Conservation (phyloP, 1,140 invertebrate species). For the Anthonomus grandis region DNA sequence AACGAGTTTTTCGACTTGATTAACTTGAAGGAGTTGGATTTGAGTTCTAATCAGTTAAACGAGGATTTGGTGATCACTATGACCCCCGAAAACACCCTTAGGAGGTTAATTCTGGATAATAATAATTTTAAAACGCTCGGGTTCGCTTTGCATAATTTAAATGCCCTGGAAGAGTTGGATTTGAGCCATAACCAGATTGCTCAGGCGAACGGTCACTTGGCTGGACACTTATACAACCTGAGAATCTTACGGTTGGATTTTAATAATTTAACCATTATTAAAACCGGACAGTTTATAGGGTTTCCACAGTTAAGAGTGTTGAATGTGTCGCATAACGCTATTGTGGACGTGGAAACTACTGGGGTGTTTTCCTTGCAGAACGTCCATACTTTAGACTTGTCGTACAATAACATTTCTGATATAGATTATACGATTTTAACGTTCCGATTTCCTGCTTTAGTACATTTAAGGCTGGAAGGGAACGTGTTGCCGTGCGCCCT, state of each 20-base stretch:
- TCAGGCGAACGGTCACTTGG: slow-evolving; percentile 25
- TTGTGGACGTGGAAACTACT: slow-evolving; percentile 32
- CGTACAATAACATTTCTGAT: slow-evolving; percentile 37
- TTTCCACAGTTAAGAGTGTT: slow-evolving; percentile 37
- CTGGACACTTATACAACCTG: slow-evolving; percentile 30
- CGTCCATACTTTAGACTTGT: slow-evolving; percentile 42
- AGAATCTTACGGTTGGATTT: slow-evolving; percentile 30
- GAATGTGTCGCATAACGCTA: slow-evolving; percentile 38
- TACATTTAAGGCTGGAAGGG: slow-evolving; percentile 35
- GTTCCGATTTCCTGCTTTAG: slow-evolving; percentile 35
- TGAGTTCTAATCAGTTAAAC: slow-evolving; percentile 36
- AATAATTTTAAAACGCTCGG: slow-evolving; percentile 53
- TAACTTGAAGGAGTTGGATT: slow-evolving; percentile 33
- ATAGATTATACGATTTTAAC: slow-evolving; percentile 40
- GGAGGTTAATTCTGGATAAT: slow-evolving; percentile 32
- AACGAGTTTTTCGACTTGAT: slow-evolving; percentile 36
- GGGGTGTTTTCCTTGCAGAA: slow-evolving; percentile 37
- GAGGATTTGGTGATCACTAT: slow-evolving; percentile 26
- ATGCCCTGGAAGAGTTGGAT: slow-evolving; percentile 54
- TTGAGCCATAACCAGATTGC: slow-evolving; percentile 39
- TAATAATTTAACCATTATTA: slow-evolving; percentile 34
- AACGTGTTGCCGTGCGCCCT: slow-evolving; percentile 41
- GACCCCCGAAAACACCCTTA: slow-evolving; percentile 26
- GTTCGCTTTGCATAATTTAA: slow-evolving; percentile 52
- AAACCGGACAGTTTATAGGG: slow-evolving; percentile 32